phyloP scores from a whole-genome alignment of 2,113 vertebrate species.

The Pachycephala philippinensis region DNA sequence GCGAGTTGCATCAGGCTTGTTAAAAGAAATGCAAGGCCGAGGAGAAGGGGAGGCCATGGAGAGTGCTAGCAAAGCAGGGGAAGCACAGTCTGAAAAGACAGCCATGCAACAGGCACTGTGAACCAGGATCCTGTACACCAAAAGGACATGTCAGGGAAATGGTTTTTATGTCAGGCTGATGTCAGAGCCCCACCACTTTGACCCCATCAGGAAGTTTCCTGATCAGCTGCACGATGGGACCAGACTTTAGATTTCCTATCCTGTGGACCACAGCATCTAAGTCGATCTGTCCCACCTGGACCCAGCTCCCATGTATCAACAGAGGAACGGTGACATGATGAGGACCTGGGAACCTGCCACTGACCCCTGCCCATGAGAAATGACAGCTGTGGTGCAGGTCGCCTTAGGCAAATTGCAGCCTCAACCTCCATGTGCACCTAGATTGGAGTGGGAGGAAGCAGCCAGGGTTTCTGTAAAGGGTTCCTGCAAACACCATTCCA shows the following conservation, averaged over 20 bases:
- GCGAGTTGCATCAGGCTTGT: background rate
- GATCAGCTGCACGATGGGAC: background rate
- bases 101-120: background rate
- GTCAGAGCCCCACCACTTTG: background rate
- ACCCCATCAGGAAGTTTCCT: background rate
- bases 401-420: background rate
- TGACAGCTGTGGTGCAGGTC: background rate
- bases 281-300: background rate
- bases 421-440: background rate
- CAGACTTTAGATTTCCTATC: background rate
- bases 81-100: background rate
- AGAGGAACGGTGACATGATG: background rate
- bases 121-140: background rate
- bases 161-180: background rate
- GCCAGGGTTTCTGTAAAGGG: background rate
- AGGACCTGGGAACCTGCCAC: background rate
- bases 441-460: background rate
- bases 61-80: background rate
- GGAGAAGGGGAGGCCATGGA: background rate
- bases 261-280: background rate
- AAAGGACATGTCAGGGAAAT: fast-evolving
- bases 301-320: background rate
- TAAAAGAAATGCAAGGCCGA: background rate
- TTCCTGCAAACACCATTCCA: background rate
- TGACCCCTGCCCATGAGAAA: background rate